phyloP scores from a whole-genome alignment of 2,888 invertebrate species.

The Trissolcus japonicus region DNA sequence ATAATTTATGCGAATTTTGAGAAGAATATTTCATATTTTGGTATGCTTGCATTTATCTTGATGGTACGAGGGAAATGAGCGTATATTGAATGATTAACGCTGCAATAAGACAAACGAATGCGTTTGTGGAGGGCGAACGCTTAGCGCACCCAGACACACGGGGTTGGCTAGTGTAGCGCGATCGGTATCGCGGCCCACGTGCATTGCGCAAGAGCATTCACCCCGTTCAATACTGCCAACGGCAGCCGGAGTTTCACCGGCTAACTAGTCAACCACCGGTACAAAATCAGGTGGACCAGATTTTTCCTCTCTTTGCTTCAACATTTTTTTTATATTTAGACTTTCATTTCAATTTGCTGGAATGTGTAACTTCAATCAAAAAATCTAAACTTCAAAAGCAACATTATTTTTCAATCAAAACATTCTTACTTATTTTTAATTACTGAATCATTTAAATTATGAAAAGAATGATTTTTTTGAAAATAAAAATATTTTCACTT shows the following conservation, averaged over 20 bases:
- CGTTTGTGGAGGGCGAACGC: slow-evolving; percentile 16
- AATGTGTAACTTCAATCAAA: no score
- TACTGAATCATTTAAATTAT: no score
- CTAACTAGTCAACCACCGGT: slow-evolving; percentile 62
- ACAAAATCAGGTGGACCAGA: slow-evolving; percentile 57
- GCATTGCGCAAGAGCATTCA: slow-evolving; percentile 76
- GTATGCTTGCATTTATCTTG: neutral
- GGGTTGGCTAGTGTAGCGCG: slow-evolving; percentile 60
- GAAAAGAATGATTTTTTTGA: no score
- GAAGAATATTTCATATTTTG: neutral
- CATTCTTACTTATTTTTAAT: no score
- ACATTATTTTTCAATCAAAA: no score
- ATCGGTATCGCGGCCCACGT: slow-evolving; percentile 61
- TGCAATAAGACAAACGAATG: slow-evolving; percentile 43
- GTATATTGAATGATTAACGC: slow-evolving; percentile 40
- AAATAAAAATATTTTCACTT: no score
- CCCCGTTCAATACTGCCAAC: slow-evolving; percentile 73
- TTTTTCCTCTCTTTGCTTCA: slow-evolving; percentile 3
- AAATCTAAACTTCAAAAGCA: no score
- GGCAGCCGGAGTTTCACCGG: slow-evolving; percentile 54
- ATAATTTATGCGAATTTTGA: neutral
- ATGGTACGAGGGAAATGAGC: slow-evolving; percentile 25
- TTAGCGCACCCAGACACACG: slow-evolving; percentile 45
- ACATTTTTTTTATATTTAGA: no score
- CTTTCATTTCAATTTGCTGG: no score